Conservation (phyloP, 2,113 vertebrate genomes). For the Cyanoderma ruficeps region DNA sequence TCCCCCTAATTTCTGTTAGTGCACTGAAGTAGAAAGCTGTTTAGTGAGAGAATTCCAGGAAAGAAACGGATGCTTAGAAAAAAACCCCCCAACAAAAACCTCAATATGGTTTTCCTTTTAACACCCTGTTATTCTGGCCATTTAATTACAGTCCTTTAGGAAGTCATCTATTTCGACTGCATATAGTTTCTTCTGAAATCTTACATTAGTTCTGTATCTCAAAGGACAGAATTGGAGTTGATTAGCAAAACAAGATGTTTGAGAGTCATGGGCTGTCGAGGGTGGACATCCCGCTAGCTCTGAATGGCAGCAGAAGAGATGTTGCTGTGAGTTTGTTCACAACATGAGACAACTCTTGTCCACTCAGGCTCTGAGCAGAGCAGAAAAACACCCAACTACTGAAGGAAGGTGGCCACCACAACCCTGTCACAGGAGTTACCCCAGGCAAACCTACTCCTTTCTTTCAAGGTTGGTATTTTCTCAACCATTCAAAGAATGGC, state of each 20-base stretch:
- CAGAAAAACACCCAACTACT: neutral
- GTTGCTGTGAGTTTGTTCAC: fast-evolving
- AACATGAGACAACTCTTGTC: neutral
- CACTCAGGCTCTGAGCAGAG: neutral
- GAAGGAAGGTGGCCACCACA: neutral
- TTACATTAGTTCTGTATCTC: neutral
- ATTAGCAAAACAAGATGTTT: neutral
- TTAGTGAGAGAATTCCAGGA: neutral
- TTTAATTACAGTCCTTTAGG: neutral
- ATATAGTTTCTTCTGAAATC: neutral
- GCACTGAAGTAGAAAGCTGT: neutral
- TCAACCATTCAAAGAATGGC: neutral
- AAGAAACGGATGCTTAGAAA: neutral
- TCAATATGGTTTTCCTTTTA: neutral
- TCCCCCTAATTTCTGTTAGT: neutral
- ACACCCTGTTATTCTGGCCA: neutral
- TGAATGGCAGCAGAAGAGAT: neutral
- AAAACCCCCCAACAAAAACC: neutral
- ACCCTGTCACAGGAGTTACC: neutral
- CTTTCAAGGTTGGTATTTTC: neutral
- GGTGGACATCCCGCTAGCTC: neutral
- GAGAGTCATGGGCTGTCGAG: neutral
- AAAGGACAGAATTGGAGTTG: neutral
- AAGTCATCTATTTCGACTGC: neutral
- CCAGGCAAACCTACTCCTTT: neutral